These are phyloP conservation scores for Dynastes hyllus DNA, from an alignment of 2,888 invertebrate species.

Conservation along the genomic window DNA sequence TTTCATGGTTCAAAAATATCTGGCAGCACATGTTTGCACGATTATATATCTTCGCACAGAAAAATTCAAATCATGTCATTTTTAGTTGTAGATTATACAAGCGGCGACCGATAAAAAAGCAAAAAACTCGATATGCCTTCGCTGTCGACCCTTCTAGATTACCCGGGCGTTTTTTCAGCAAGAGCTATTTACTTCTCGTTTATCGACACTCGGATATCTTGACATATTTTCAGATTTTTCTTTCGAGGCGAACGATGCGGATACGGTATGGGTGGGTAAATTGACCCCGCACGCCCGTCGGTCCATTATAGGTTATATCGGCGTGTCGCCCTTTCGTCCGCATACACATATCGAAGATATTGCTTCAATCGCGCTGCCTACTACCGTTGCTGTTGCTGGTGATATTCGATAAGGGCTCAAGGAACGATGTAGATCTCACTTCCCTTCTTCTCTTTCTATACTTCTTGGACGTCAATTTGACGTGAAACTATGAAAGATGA, in stretches of 20 bases:
- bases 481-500: slow-evolving; percentile 68
- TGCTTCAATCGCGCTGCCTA: slow-evolving; percentile 22
- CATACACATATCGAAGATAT: slow-evolving; percentile 30
- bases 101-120: slow-evolving; percentile 12
- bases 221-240: slow-evolving; percentile 48
- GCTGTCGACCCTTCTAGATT: slow-evolving; percentile 35
- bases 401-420: slow-evolving; percentile 45
- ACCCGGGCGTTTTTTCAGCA: slow-evolving; percentile 34
- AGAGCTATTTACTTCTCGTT: slow-evolving; percentile 43
- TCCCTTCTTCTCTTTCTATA: slow-evolving; percentile 28
- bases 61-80: slow-evolving; percentile 17
- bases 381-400: slow-evolving; percentile 27
- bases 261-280: slow-evolving; percentile 43
- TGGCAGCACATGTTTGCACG: not conserved
- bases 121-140: slow-evolving; percentile 22
- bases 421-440: slow-evolving; percentile 12
- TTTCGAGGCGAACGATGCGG: slow-evolving; percentile 30
- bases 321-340: slow-evolving; percentile 44
- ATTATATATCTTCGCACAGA: not conserved
- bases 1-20: too few relatives aligned
- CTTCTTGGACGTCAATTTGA: slow-evolving; percentile 61
- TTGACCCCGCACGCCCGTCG: slow-evolving; percentile 40
- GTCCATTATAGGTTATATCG: slow-evolving; percentile 47
- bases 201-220: slow-evolving; percentile 47
- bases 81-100: slow-evolving; percentile 30